phyloP scores from a whole-genome alignment of 2,113 vertebrate genomes.

The Brachyhypopomus gauderio region DNA sequence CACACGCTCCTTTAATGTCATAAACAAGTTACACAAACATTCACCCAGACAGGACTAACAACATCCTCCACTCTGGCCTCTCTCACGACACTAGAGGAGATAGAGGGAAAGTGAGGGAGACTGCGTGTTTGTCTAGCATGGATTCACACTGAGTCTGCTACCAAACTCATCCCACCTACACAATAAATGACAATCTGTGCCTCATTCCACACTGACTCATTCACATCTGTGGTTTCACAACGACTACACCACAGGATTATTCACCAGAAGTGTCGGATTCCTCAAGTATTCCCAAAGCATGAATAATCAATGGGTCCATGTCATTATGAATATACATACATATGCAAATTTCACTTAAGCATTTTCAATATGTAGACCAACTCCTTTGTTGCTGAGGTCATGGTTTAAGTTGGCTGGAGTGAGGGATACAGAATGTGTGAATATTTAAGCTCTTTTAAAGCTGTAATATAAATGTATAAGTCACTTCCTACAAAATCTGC shows the following conservation, averaged over 20 bases:
- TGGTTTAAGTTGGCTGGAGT: constrained; percentile 43
- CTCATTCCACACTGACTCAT: constrained; percentile 45
- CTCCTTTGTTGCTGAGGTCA: constrained; percentile 61
- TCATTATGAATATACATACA: constrained; percentile 71
- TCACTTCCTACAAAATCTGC: constrained; percentile 23
- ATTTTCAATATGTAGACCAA: constrained; percentile 70
- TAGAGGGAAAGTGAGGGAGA: constrained; percentile 1
- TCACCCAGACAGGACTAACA: constrained; percentile 60
- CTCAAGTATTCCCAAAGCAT: constrained; percentile 55
- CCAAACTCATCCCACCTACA: constrained; percentile 43
- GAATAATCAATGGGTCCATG: constrained; percentile 66
- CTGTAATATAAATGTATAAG: constrained; percentile 16
- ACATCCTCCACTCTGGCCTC: constrained; percentile 57
- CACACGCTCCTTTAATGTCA: constrained; percentile 68
- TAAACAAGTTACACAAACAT: constrained; percentile 75
- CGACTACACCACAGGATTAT: constrained; percentile 55
- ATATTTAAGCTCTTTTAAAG: background rate
- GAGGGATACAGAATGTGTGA: background rate
- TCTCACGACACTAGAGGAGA: constrained; percentile 63
- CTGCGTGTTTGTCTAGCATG: constrained; percentile 42
- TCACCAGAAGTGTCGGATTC: constrained; percentile 63
- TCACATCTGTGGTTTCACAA: constrained; percentile 51
- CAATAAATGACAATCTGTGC: constrained; percentile 46
- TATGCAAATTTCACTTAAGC: constrained; percentile 68
- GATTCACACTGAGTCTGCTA: constrained; percentile 48